These are phyloP conservation scores for Drosophila mimetica DNA, from an alignment of 2,888 invertebrate genomes.

Conservation along the genomic window DNA sequence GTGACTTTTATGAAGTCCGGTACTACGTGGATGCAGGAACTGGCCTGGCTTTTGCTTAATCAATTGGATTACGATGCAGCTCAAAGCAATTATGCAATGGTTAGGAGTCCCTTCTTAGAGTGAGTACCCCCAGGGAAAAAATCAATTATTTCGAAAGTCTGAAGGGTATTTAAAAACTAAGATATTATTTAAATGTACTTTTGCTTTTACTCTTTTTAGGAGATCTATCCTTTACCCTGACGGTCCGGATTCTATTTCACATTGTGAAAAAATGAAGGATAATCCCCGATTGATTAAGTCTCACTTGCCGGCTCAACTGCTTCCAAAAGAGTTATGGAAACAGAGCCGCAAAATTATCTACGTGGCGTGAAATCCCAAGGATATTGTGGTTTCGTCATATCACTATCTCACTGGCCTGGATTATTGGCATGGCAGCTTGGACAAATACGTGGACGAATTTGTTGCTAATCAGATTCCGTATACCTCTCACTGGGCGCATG, in stretches of 20 bases:
- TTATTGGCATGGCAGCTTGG: slow-evolving; percentile 86
- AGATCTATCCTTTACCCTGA: no score
- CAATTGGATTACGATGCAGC: slow-evolving; percentile 59
- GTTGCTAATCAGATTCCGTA: slow-evolving; percentile 34
- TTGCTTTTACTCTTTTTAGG: no score
- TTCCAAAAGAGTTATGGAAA: slow-evolving; percentile 63
- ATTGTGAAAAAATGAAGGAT: slow-evolving; percentile 17
- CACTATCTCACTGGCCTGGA: slow-evolving; percentile 88
- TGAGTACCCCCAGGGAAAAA: no score
- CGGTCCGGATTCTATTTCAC: neutral
- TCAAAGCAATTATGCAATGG: slow-evolving; percentile 5
- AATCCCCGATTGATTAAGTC: slow-evolving; percentile 64
- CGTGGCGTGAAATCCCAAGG: slow-evolving; percentile 92
- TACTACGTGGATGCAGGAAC: no score
- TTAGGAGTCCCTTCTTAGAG: slow-evolving; percentile 50
- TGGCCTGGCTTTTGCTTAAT: slow-evolving; percentile 48
- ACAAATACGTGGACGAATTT: slow-evolving; percentile 76
- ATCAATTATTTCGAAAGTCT: no score
- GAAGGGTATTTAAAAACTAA: no score
- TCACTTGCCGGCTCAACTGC: slow-evolving; percentile 62
- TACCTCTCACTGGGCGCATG: slow-evolving; percentile 63
- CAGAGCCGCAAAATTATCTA: slow-evolving; percentile 87
- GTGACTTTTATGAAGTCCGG: slow-evolving; percentile 1
- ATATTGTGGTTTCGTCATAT: slow-evolving; percentile 91
- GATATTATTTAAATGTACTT: no score